These are phyloP conservation scores for Popillia japonica DNA, from an alignment of 1,140 invertebrate species.

Conservation along the genomic window DNA sequence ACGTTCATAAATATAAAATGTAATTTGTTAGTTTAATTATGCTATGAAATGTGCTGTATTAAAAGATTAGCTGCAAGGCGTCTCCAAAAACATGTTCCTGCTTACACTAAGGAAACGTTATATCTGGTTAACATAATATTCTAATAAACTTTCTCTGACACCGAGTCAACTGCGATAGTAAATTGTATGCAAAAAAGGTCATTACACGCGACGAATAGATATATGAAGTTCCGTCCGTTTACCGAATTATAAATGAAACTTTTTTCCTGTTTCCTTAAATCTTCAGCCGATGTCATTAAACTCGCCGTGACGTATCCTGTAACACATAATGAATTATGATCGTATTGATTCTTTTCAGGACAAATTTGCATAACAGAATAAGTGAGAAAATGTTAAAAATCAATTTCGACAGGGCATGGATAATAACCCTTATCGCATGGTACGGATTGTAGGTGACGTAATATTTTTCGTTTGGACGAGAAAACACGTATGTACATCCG, in stretches of 20 bases:
- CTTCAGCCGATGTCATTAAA: not conserved
- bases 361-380: not conserved
- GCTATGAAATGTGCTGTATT: too few species aligned
- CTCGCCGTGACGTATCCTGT: not conserved
- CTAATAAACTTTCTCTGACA: not conserved
- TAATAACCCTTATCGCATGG: constrained; percentile 26
- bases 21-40: too few species aligned
- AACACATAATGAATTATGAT: not conserved
- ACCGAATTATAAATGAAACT: not conserved
- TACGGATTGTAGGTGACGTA: not conserved
- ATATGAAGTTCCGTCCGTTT: not conserved
- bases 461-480: not conserved
- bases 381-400: constrained; percentile 26
- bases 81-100: too few species aligned
- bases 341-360: not conserved
- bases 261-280: not conserved
- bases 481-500: constrained; percentile 27
- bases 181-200: not conserved
- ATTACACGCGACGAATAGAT: not conserved
- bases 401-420: constrained; percentile 1
- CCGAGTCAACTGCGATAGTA: not conserved
- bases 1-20: too few species aligned
- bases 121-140: not conserved
- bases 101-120: too few species aligned
- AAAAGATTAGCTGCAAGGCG: too few species aligned